Evolutionary conservation across 2,797 vertebrate species (phyloP), one percentile per base, ranked within the genome.

Genomic region (Gadopsis marmoratus): DNA sequence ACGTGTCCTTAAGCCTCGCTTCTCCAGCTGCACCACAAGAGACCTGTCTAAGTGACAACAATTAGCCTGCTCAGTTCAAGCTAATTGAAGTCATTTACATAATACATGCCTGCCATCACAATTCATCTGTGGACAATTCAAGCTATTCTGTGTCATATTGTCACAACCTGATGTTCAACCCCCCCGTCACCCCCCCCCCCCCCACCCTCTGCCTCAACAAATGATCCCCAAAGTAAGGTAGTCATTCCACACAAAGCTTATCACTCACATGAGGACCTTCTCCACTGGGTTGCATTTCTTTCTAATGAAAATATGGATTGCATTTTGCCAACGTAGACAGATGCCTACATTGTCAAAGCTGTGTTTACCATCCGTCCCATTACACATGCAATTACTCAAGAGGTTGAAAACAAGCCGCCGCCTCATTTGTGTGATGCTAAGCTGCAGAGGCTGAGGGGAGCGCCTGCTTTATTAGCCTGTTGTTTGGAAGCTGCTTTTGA

Each of bases 51-150:
- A 89, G 78, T 92, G 91, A 91, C 92, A 92, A 93, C 91, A 94
- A 94, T 94, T 95, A 95, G 89, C 90, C 88, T 9, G 71, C 92
- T 93, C 88, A 79, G 89, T 94, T 94, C 90, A 92, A 85, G 85
- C 81, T 90, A 93, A 95, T 93, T 95, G 79, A 90, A 91, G 81
- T 85, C 59, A 94, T 95, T 94, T 93, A 71, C 88, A 94, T 90
- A 94, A 93, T 91, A 83, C 89, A 90, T 54, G 87, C 76, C 76
- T 79, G 79, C 85, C 82, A 87, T 88, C 76, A 71, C 78, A 82
- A 89, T 90, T 91, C 76, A 85, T 90, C 87, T 75, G 82, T 67
- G 85, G 89, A 88, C 89, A 81, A 84, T 89, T 79, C 60, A 79
- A 89, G 82, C 85, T 87, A 81, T 76, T 89, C 83, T 60, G 73